Conservation (phyloP, 2,888 invertebrate species). For the Chaetogeoica ovagalla region DNA sequence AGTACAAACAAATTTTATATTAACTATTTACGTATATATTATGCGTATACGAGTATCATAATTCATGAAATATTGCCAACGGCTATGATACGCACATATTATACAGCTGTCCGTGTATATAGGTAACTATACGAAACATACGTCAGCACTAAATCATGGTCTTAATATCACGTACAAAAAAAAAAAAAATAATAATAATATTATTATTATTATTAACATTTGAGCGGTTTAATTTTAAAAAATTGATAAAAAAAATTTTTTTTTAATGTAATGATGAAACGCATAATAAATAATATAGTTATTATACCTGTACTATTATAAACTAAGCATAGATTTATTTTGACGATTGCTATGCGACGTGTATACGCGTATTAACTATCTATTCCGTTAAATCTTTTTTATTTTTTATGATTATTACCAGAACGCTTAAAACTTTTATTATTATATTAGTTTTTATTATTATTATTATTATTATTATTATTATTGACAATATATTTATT, state of each 20-base stretch:
- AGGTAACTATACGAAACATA: neutral
- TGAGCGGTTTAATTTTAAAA: constrained; percentile 11
- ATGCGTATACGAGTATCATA: too few species aligned
- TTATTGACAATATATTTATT: too few species aligned
- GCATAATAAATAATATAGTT: constrained; percentile 5
- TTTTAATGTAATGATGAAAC: neutral
- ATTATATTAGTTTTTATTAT: neutral
- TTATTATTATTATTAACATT: neutral
- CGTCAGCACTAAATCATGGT: neutral
- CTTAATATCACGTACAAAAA: neutral
- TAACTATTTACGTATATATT: too few species aligned
- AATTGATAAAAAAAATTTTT: neutral
- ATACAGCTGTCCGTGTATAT: too few species aligned
- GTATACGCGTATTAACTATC: neutral
- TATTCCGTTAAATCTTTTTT: neutral
- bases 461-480: neutral
- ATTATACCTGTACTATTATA: too few species aligned
- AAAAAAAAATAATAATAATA: too few species aligned
- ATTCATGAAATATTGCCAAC: too few species aligned
- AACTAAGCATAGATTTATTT: neutral
- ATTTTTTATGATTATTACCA: neutral
- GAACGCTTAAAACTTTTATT: neutral
- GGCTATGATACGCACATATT: too few species aligned
- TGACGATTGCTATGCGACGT: neutral
- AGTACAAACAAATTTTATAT: too few species aligned